Evolutionary conservation across 2,888 invertebrate genomes (phyloP), one percentile per base, ranked within the genome.

Genomic region (Pachliopta kotzebuea): DNA sequence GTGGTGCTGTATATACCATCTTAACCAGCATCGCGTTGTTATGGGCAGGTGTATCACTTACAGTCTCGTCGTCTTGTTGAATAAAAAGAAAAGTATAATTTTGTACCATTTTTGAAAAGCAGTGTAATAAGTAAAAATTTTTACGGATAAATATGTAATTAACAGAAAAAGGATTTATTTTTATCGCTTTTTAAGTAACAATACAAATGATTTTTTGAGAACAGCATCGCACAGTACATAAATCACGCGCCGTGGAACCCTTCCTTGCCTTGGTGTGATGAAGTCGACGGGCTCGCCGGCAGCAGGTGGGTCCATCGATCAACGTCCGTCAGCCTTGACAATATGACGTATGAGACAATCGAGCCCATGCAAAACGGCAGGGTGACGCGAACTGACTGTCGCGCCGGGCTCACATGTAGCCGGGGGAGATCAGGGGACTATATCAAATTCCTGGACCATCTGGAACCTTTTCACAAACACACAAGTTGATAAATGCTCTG

Each of bases 341-440:
- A 88, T 85, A 85, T 90, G 91, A 91, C 90, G 88, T 90, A 90
- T 88, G 88, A 84, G 88, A 90, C 89, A 89, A 88, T 85, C 84
- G 78, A 74, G 76, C 72, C 75, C 78, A 88, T 88, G 88, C 88
- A 87, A 88, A 90, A 85, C 80, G 80, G 75, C 72, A 69, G 74
- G 72, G 72, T 58, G 76, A 79, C 74, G 77, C 74, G 76, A 77
- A 79, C 80, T 79, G 76, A 70, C 77, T 73, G 72, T 68, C 60
- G 37, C 6, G 65, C 26, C 1, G 9, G 69, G 81, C 7, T 81
- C 79, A 86, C 77, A 87, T 86, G 79, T 56, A 18, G 66, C 9
- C 45, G 11, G 14, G 9, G 57, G n/a, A 14, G 37, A 11, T 17
- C 14, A 11, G 37, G 2, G 9, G 2, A 37, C 17, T 1, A 1